Conservation (phyloP, 2,888 invertebrate species). For the Ethmia dodecea region DNA sequence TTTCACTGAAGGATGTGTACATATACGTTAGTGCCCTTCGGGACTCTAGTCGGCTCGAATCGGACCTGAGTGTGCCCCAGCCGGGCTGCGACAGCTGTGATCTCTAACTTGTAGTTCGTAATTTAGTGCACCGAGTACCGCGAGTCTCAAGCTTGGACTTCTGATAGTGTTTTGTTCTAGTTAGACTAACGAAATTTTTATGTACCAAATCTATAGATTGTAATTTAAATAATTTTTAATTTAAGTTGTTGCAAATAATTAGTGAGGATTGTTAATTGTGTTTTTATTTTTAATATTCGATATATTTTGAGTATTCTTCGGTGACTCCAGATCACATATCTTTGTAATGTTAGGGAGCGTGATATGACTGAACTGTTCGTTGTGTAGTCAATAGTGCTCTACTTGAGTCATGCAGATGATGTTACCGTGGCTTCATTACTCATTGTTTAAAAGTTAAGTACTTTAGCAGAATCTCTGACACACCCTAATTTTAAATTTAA, state of each 20-base stretch:
- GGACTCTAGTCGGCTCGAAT: slow-evolving; percentile 69
- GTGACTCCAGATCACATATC: slow-evolving; percentile 53
- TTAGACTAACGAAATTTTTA: slow-evolving; percentile 72
- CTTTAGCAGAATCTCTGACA: slow-evolving; percentile 43
- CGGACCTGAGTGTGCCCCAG: slow-evolving; percentile 42
- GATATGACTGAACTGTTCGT: slow-evolving; percentile 35
- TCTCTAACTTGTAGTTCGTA: slow-evolving; percentile 71
- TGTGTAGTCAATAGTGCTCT: slow-evolving; percentile 28
- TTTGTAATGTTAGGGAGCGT: slow-evolving; percentile 40
- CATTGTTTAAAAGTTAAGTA: slow-evolving; percentile 31
- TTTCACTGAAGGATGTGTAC: slow-evolving; percentile 61
- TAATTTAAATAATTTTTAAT: slow-evolving; percentile 53
- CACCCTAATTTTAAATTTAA: slow-evolving; percentile 42
- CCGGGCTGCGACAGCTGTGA: slow-evolving; percentile 69
- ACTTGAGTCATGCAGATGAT: slow-evolving; percentile 15
- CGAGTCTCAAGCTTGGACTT: slow-evolving; percentile 38
- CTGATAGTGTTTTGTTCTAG: slow-evolving; percentile 58
- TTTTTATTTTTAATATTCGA: slow-evolving; percentile 54
- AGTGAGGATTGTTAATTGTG: slow-evolving; percentile 70
- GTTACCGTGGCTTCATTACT: slow-evolving; percentile 40
- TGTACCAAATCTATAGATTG: slow-evolving; percentile 74
- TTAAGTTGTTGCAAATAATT: slow-evolving; percentile 69
- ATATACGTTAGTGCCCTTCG: slow-evolving; percentile 62
- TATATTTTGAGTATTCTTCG: slow-evolving; percentile 37
- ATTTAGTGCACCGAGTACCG: slow-evolving; percentile 61